Base-by-base conservation (phyloP, 2,113 vertebrate species). In the Rhinopithecus roxellana region DNA sequence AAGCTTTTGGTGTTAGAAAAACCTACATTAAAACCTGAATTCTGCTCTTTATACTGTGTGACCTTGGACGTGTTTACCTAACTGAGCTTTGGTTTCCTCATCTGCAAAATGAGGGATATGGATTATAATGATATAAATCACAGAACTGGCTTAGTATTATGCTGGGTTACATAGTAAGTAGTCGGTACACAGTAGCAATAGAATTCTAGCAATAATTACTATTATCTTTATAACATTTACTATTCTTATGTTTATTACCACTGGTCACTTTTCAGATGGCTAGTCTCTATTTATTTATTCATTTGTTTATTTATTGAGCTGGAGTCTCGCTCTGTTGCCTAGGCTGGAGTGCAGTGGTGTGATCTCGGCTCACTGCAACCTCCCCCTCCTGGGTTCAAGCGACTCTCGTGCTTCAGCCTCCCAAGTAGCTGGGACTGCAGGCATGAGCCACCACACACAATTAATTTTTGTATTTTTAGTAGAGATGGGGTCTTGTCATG, bases 1-100 rank as follows among this genome's bases (percentile, higher is more conserved):
- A 95, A 67, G 52, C 57, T 72, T 96, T 84, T 85, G 57, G 40
- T 94, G 14, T 52, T 92, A 95, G 70, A 45, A 88, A 81, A 95
- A 75, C 40, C 72, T 91, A 72, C 87, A 70, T 52, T 91, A 57
- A 87, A 90, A 81, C 89, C n/a, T 43, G 27, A 4, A 25, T 90
- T 95, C 38, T 85, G 2, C 50, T 82, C 25, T 93, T 92, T 92
- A 67, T 92, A 67, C 45, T 93, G 23, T 87, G 48, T 85, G 50
- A 77, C 35, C 22, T 55, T 83, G 40, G 52, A 67, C 57, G 61
- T 79, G 27, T 70, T 94, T 87, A 75, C 77, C 88, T 75, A 55
- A 40, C n/a, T 96, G 38, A 87, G 38, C 22, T 50, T 74, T 27
- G 35, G 64, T 85, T 89, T 57, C 38, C 50, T 90, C 13, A 74